Evolutionary conservation across 2,888 invertebrate species (phyloP).

Genomic region (Lithodes maja): DNA sequence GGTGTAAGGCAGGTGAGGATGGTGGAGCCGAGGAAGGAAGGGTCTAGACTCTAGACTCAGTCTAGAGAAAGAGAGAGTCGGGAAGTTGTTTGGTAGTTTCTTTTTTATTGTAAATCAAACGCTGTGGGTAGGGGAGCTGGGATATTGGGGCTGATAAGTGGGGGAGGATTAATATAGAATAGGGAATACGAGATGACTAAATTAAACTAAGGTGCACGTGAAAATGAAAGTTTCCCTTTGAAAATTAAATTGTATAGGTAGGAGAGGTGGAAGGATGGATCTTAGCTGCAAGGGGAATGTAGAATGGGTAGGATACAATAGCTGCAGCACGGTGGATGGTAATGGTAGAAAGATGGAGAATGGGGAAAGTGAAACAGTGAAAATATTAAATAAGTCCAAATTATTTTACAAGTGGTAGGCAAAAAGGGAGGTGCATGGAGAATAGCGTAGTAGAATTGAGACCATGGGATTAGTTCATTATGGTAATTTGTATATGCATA

Average conservation of each 20-base stretch:
- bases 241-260: neutral
- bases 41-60: neutral
- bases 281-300: neutral
- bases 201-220: neutral
- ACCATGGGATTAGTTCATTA: too few relatives aligned
- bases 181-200: neutral
- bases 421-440: too few relatives aligned
- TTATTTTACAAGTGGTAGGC: too few relatives aligned
- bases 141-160: neutral
- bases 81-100: neutral
- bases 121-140: neutral
- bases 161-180: neutral
- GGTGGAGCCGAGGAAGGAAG: neutral
- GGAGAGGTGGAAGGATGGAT: neutral
- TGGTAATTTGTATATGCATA: too few relatives aligned
- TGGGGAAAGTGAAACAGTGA: too few relatives aligned
- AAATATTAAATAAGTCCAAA: too few relatives aligned
- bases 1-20: too few relatives aligned
- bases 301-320: neutral
- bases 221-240: neutral
- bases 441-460: too few relatives aligned
- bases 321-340: neutral
- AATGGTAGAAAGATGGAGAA: too few relatives aligned
- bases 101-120: too few relatives aligned
- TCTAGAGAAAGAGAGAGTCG: neutral